Conservation (phyloP, 2,797 vertebrate genomes). For the Chaetodon trifasciatus region DNA sequence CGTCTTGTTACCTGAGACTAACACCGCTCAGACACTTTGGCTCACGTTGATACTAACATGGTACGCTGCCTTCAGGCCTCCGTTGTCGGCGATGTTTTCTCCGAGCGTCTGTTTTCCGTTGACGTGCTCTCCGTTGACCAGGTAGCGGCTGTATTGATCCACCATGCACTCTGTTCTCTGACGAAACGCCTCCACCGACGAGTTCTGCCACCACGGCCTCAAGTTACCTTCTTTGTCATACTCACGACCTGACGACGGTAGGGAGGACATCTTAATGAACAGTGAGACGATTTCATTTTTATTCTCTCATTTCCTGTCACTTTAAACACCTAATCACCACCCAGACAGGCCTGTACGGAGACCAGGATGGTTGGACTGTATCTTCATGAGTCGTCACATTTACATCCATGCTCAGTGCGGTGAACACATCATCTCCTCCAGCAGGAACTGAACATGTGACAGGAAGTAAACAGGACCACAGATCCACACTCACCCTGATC, state of each 20-base stretch:
- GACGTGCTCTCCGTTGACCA: constrained; percentile 92
- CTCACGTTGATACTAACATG: constrained; percentile 84
- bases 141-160: constrained; percentile 92
- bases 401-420: not conserved
- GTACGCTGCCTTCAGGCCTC: constrained; percentile 96
- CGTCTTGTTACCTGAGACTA: not conserved
- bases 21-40: not conserved
- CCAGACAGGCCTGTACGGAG: not conserved
- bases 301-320: not conserved
- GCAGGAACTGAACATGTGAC: not conserved
- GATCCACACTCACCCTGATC: constrained; percentile 80
- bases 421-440: not conserved
- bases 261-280: not conserved
- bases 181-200: constrained; percentile 93
- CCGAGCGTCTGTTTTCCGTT: constrained; percentile 96
- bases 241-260: constrained; percentile 88
- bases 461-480: not conserved
- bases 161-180: constrained; percentile 95
- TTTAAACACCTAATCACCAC: not conserved
- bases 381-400: not conserved
- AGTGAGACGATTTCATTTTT: not conserved
- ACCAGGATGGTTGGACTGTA: not conserved
- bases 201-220: constrained; percentile 97
- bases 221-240: constrained; percentile 97
- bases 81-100: constrained; percentile 97